phyloP scores from a whole-genome alignment of 2,888 invertebrate species.

The Drosophila siamana region DNA sequence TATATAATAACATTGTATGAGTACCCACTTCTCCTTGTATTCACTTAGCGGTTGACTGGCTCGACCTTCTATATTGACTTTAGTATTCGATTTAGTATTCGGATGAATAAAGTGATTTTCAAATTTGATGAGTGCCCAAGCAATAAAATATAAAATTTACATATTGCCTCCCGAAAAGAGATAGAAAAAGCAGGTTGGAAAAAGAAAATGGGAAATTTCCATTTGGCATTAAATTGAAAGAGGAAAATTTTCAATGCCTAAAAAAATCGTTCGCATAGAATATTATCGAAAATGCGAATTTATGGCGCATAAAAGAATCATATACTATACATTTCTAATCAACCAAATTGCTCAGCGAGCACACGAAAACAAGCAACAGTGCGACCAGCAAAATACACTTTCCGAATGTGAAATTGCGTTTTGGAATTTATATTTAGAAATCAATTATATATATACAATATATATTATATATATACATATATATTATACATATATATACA shows the following conservation, averaged over 20 bases:
- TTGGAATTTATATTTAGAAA: too few species aligned
- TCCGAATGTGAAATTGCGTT: neutral
- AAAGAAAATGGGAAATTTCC: slow-evolving; percentile 18
- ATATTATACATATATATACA: too few species aligned
- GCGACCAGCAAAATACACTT: neutral
- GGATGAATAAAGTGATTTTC: slow-evolving; percentile 64
- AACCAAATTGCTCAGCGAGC: slow-evolving; percentile 5
- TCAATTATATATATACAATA: too few species aligned
- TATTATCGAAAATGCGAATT: slow-evolving; percentile 31
- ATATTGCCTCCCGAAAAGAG: slow-evolving; percentile 22
- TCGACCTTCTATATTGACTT: slow-evolving; percentile 63
- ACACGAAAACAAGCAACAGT: neutral
- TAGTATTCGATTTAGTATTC: slow-evolving; percentile 42
- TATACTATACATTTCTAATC: slow-evolving; percentile 21
- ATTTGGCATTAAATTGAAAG: slow-evolving; percentile 26
- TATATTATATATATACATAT: too few species aligned
- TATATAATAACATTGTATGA: neutral
- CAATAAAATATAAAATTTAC: slow-evolving; percentile 60
- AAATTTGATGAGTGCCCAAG: slow-evolving; percentile 64
- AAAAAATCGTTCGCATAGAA: slow-evolving; percentile 6
- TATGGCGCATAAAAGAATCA: slow-evolving; percentile 22
- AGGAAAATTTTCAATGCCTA: slow-evolving; percentile 12
- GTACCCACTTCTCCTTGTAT: slow-evolving; percentile 6
- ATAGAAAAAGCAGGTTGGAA: neutral
- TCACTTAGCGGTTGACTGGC: slow-evolving; percentile 27